Base-by-base conservation (phyloP, 1,140 invertebrate genomes). In the Tetramorium parvispinum region DNA sequence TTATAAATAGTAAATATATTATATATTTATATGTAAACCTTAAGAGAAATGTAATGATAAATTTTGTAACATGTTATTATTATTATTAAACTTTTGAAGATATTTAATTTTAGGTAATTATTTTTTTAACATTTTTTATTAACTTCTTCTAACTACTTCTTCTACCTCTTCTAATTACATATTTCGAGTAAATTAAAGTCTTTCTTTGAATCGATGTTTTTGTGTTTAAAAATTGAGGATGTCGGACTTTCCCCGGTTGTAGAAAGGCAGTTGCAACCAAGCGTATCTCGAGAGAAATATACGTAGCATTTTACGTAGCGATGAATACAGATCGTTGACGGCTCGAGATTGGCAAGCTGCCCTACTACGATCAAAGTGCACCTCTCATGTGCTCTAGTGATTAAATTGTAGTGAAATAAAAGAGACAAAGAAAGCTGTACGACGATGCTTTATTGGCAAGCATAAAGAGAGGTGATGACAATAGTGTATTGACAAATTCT, bases 171-270 rank as follows among this genome's bases (percentile, higher is more conserved):
- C 0, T 3, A 59, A 59, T 0, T 32, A 16, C 3, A 46, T 43
- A 32, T 49, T 57, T 59, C 1, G 13, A 27, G 18, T n/a, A 32
- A 71, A 49, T 59, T n/a, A 73, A 21, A 3, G 46, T 46, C 2
- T 8, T 32, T 32, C 7, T 18, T 73, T 4, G 5, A 27, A 57
- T 24, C 8, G 4, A 46, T 37, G 24, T 83, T 61, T 83, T 59
- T 73, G 13, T 49, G 8, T 7, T 24, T 75, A 11, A 73, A 83
- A 83, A 83, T 83, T 0, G 24, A 61, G 46, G 11, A 73, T 46
- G 53, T 82, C 53, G 37, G 32, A 83, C 79, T 83, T 83, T 83
- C 79, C 79, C 79, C n/a, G 2, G 40, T 83, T 10, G 13, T 83
- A 83, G 79, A 83, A 83, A 83, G 79, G 68, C 40, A 83, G 40